Evolutionary conservation across 2,888 invertebrate genomes (phyloP), one percentile per base, ranked within the genome.

Genomic region (Rutpela maculata): DNA sequence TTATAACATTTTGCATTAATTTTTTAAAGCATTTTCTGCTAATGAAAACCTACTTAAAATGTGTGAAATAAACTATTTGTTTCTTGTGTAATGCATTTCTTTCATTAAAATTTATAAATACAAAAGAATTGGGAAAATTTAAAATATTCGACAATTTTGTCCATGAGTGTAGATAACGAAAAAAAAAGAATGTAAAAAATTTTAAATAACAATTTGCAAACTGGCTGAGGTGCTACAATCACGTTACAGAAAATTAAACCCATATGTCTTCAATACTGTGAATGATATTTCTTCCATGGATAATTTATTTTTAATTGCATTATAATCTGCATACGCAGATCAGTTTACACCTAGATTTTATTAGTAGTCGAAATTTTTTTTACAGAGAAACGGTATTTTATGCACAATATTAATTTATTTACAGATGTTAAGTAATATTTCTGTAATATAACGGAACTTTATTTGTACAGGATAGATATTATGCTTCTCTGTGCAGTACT

Each of bases 271-370:
- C 12, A 6, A 35, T 35, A 35, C 5, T 6, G 43, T 15, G 12
- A 43, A 15, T 12, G 43, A 15, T 43, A 43, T 9, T 43, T 15
- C 43, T 43, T 43, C 15, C 43, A 15, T 15, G 15, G 43, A 9
- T 43, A 43, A 43, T 43, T 15, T 12, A 43, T 43, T 43, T 43
- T 43, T 43, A 43, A 43, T 43, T 9, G 4, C 43, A 62, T 31
- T 11, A 38, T 6, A 19, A 22, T 65, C 31, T 38, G 18, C 63
- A 65, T 62, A 62, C 26, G n/a, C 10, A 26, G 2, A 26, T 60
- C 60, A 15, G 60, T 18, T 65, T 65, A 43, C 43, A 65, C 43
- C 65, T 65, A 65, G 65, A 43, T 65, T 65, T 11, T 65, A 43
- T 65, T 43, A 65, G 43, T 65, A 4, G 65, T 43, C 43, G 65